Evolutionary conservation across 2,113 vertebrate genomes (phyloP), one percentile per base, ranked within the genome.

Genomic region (Calyptomena viridis): DNA sequence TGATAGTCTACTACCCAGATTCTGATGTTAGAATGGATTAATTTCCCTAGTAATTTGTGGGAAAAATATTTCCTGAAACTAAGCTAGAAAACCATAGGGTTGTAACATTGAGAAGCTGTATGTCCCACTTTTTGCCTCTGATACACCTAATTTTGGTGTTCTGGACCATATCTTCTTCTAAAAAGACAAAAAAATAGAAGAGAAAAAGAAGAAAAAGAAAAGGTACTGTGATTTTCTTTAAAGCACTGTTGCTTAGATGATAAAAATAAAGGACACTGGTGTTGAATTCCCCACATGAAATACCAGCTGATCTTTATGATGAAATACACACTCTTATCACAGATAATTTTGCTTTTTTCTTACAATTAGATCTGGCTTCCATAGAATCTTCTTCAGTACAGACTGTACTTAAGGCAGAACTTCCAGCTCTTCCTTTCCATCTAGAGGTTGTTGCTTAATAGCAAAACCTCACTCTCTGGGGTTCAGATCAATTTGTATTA

Each of bases 191-290:
- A 77, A 30, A 52, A 13, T 24, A 9, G 2, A 6, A 19, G 24
- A 25, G 25, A 3, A 18, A 39, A 18, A 37, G 11, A 28, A 40
- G 6, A 40, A 30, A 67, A 18, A 35, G 53, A 35, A 1, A 40
- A 81, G 14, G 1, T 1, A 1, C 0, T 11, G 2, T 0, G 0
- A 2, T 58, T 62, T n/a, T 62, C 9, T 55, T 88, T 77, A 69
- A 76, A 80, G 2, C 6, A 37, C 3, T 33, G 7, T 33, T 80
- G 13, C 3, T 73, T 44, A 66, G 17, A 44, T 53, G 18, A 23
- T 21, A 64, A 12, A 60, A 39, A 14, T n/a, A 80, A 74, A 62
- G 6, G 5, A 46, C 18, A 17, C 27, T 44, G 9, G 4, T 59
- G 12, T 8, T 77, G 35, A 74, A 69, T 67, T 89, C 22, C 5